Conservation (phyloP, 2,888 invertebrate genomes). For the Tethea ocularis region DNA sequence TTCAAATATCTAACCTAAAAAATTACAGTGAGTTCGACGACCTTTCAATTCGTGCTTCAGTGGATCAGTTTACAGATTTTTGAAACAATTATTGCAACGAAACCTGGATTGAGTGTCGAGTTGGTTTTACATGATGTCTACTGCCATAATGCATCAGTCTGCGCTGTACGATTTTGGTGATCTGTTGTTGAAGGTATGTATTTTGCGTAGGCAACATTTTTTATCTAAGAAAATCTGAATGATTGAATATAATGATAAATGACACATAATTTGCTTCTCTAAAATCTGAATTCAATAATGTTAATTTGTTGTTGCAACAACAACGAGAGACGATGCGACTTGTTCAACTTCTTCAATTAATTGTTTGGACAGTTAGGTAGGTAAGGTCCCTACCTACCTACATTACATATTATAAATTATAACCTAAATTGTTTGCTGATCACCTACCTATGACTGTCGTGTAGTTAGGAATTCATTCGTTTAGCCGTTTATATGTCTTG, state of each 20-base stretch:
- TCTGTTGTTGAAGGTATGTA: conserved; percentile 88
- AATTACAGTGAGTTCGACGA: conserved; percentile 77
- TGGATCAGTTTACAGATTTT: conserved; percentile 72
- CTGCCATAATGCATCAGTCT: conserved; percentile 90
- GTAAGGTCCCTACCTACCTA: too few species aligned
- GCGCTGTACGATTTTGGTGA: conserved; percentile 90
- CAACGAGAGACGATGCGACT: too few species aligned
- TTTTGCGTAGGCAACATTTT: too few species aligned
- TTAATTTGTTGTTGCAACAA: too few species aligned
- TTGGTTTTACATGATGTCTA: conserved; percentile 86
- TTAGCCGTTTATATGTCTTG: too few species aligned
- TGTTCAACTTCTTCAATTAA: too few species aligned
- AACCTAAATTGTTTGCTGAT: too few species aligned
- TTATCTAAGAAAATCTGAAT: conserved; percentile 19
- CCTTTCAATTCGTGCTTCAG: conserved; percentile 72
- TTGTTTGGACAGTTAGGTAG: too few species aligned
- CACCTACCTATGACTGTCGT: too few species aligned
- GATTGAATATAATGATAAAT: not conserved
- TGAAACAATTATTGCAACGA: conserved; percentile 54
- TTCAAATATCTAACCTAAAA: conserved; percentile 58
- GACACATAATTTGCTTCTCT: not conserved
- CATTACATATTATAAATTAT: too few species aligned
- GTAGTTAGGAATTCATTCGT: too few species aligned
- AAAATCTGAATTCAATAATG: not conserved
- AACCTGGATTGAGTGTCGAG: conserved; percentile 78